Conservation (phyloP, 2,888 invertebrate genomes). For the Seira sanloemensis region DNA sequence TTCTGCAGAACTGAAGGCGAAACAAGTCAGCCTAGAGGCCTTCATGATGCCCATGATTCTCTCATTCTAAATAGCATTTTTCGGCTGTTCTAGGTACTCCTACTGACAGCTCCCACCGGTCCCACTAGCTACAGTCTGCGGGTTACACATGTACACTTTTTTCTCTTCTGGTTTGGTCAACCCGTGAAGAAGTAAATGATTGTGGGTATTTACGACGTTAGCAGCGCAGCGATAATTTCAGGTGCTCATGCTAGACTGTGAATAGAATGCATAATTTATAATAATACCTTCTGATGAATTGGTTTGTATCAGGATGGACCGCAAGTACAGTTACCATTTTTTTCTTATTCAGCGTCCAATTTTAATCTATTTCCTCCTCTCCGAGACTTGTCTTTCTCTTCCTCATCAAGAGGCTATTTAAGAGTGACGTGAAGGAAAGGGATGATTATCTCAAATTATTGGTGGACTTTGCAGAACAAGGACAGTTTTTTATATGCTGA, state of each 20-base stretch:
- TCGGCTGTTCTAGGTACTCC: too few relatives aligned
- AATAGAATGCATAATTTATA: constrained; percentile 3
- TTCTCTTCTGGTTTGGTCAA: neutral
- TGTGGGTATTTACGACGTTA: neutral
- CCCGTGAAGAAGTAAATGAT: neutral
- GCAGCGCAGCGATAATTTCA: neutral
- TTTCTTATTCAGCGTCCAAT: neutral
- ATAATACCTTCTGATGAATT: constrained; percentile 3
- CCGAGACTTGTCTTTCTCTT: neutral
- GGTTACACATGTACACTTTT: neutral
- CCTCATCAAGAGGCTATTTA: constrained; percentile 14
- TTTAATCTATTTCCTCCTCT: constrained; percentile 6
- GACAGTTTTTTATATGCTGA: neutral
- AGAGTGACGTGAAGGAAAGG: constrained; percentile 7
- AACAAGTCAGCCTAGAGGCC: neutral
- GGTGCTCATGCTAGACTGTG: neutral
- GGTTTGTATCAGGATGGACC: too few relatives aligned
- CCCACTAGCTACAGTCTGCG: neutral
- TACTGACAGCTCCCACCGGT: neutral
- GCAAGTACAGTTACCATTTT: neutral
- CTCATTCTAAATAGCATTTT: too few relatives aligned
- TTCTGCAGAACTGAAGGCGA: neutral
- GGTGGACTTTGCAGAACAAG: neutral
- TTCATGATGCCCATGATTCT: neutral
- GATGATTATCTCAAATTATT: neutral